These are phyloP conservation scores for Dryocosmus kuriphilus DNA, from an alignment of 2,888 invertebrate genomes.

Conservation along the genomic window DNA sequence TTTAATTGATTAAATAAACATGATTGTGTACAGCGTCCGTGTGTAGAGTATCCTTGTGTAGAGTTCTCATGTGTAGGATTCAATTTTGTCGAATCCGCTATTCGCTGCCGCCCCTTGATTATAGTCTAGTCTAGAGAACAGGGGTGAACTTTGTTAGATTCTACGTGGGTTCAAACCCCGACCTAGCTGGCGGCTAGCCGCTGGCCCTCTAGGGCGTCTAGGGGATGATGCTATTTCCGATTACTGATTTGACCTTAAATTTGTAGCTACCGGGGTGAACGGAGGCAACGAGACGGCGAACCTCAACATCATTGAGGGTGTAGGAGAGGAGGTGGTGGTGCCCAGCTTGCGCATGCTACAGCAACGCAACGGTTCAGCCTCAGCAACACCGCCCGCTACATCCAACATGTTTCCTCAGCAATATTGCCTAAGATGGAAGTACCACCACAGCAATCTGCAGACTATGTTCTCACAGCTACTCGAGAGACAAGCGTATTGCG, in stretches of 20 bases:
- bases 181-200: too few species aligned
- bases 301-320: slow-evolving; percentile 56
- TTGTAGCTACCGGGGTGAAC: slow-evolving; percentile 58
- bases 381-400: slow-evolving; percentile 64
- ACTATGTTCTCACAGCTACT: slow-evolving; percentile 93
- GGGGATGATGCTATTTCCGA: slow-evolving; percentile 7
- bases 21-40: too few species aligned
- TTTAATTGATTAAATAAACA: too few species aligned
- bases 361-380: slow-evolving; percentile 68
- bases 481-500: slow-evolving; percentile 93
- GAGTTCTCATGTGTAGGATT: too few species aligned
- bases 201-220: background rate
- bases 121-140: too few species aligned
- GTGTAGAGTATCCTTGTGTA: too few species aligned
- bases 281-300: slow-evolving; percentile 60
- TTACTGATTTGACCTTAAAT: slow-evolving; percentile 48
- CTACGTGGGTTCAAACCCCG: too few species aligned
- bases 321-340: slow-evolving; percentile 56
- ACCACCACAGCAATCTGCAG: slow-evolving; percentile 94
- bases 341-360: slow-evolving; percentile 69
- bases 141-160: too few species aligned
- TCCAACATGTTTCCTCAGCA: slow-evolving; percentile 89
- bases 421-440: slow-evolving; percentile 95
- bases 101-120: too few species aligned
- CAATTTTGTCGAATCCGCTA: too few species aligned